Conservation (phyloP, 2,888 invertebrate genomes). For the Nemapogon koenigi region DNA sequence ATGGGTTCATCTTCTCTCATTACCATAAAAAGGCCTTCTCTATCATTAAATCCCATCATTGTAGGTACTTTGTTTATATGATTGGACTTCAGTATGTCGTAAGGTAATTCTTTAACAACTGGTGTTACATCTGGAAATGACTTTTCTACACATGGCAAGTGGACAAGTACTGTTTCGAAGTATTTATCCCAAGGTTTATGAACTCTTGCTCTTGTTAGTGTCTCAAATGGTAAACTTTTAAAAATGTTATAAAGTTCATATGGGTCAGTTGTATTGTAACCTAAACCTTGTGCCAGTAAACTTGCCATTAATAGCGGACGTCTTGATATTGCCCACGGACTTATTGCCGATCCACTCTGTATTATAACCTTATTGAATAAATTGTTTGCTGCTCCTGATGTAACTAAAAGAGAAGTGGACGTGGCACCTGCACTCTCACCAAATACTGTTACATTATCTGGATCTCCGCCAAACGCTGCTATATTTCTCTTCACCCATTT, state of each 20-base stretch:
- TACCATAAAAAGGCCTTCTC: conserved; percentile 36
- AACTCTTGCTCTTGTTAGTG: conserved; percentile 27
- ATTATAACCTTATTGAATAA: conserved; percentile 43
- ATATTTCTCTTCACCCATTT: conserved; percentile 51
- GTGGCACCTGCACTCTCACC: conserved; percentile 51
- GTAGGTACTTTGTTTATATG: conserved; percentile 25
- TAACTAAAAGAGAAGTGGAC: conserved; percentile 34
- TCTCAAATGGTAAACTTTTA: conserved; percentile 26
- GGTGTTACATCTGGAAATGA: conserved; percentile 34
- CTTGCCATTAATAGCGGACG: conserved; percentile 40
- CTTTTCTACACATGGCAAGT: conserved; percentile 46
- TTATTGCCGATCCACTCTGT: conserved; percentile 42
- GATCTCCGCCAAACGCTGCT: conserved; percentile 47
- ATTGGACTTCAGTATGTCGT: conserved; percentile 32
- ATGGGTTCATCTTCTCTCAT: conserved; percentile 24
- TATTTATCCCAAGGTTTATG: conserved; percentile 34
- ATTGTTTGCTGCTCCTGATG: conserved; percentile 34
- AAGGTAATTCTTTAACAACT: conserved; percentile 39
- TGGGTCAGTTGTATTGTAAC: conserved; percentile 35
- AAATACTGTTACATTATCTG: conserved; percentile 47
- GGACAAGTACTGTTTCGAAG: conserved; percentile 40
- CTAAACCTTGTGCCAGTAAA: conserved; percentile 37
- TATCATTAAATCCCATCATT: conserved; percentile 39
- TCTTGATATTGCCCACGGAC: conserved; percentile 45
- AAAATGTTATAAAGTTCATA: conserved; percentile 40